These are phyloP conservation scores for Cladopsammia gracilis DNA, from an alignment of 64 coral and sea anemone species.

Conservation along the genomic window DNA sequence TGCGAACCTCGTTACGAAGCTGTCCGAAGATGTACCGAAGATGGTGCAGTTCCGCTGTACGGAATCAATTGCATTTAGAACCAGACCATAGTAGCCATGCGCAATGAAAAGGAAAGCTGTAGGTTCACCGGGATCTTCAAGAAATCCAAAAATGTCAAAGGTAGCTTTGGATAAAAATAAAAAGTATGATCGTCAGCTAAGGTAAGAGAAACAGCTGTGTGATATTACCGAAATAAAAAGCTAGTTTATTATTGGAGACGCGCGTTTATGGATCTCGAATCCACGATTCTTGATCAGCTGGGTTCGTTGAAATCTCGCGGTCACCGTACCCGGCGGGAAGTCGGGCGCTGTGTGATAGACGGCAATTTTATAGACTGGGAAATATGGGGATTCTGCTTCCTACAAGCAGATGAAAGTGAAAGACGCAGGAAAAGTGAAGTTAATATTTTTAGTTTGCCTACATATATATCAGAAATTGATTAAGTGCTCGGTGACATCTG, in stretches of 20 bases:
- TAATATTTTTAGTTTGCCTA: too few relatives aligned
- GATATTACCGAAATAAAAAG: not conserved
- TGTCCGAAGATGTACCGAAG: not conserved
- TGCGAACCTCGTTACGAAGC: not conserved
- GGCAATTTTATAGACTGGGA: too few relatives aligned
- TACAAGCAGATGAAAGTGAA: too few relatives aligned
- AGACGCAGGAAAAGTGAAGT: too few relatives aligned
- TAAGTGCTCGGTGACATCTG: not conserved
- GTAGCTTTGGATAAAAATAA: constrained; percentile 91
- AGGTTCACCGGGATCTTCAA: constrained; percentile 81
- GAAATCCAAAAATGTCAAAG: constrained; percentile 94
- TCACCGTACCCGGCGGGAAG: not conserved
- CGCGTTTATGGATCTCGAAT: not conserved
- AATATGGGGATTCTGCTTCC: too few relatives aligned
- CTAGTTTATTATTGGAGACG: not conserved
- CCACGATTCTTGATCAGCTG: not conserved
- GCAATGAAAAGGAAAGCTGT: constrained; percentile 97
- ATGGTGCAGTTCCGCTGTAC: not conserved
- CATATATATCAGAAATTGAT: too few relatives aligned
- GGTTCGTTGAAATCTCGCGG: not conserved
- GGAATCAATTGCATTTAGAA: not conserved
- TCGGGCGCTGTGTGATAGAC: not conserved
- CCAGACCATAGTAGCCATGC: constrained; percentile 47
- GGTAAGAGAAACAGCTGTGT: constrained; percentile 61
- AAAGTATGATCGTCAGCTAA: constrained; percentile 95